Percentiles rank a stretch among this genome's conserved stretches.
These are phyloP conservation scores for Cryptoblepharus egeriae DNA, from an alignment of 2,797 vertebrate genomes.

Conservation along the genomic window DNA sequence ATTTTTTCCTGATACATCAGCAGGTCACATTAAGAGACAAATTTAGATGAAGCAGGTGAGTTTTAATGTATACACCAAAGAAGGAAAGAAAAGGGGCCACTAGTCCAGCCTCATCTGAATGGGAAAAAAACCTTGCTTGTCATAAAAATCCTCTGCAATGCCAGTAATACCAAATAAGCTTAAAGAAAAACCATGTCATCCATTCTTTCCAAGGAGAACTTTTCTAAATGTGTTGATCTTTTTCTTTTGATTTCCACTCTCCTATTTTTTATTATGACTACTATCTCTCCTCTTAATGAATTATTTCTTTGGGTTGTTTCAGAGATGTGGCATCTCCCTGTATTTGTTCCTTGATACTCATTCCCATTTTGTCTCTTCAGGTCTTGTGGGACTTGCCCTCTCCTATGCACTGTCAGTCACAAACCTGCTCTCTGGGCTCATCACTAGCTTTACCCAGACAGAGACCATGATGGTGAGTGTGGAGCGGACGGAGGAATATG, in stretches of 20 bases:
- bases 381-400: slow-evolving; percentile 91
- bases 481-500: slow-evolving; percentile 93
- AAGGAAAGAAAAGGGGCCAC: too few species aligned
- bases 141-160: neutral
- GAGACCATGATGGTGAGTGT: slow-evolving; percentile 97
- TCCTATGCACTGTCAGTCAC: slow-evolving; percentile 95
- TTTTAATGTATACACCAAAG: neutral
- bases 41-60: neutral
- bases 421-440: slow-evolving; percentile 87
- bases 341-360: neutral
- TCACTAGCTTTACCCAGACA: slow-evolving; percentile 90
- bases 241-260: neutral
- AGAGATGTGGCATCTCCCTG: neutral
- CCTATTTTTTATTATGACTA: neutral
- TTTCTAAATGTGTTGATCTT: neutral
- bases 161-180: neutral
- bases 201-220: neutral
- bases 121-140: neutral
- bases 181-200: neutral
- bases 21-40: neutral
- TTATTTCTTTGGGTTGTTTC: neutral
- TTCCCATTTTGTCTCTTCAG: slow-evolving; percentile 67
- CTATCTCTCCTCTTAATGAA: neutral
- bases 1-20: neutral
- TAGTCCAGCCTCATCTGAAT: neutral